Base-by-base conservation (phyloP, 2,888 invertebrate species). In the Plagodis pulveraria region DNA sequence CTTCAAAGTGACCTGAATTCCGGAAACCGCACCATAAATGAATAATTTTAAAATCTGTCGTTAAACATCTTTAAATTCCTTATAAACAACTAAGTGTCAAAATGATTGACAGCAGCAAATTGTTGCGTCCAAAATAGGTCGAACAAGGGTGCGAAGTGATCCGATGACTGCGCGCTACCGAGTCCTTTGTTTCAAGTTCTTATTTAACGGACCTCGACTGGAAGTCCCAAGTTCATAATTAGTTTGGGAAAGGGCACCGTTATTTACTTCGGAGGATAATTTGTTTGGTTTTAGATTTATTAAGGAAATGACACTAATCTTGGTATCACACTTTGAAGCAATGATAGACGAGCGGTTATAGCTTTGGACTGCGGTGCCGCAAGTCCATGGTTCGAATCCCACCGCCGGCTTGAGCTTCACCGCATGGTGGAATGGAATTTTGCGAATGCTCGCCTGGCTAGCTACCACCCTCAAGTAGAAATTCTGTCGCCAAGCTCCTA, bases 81-180 rank as follows among this genome's bases (percentile, higher is more conserved):
- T 33, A 43, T 22, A n/a, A 45, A 52, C 44, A 51, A 22, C 10
- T 33, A 50, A 48, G 43, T 51, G 51, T 9, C 44, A 51, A 36
- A 45, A 52, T 52, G 38, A 52, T 47, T 58, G 62, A 58, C 62
- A 53, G 45, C 22, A 48, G 60, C 60, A 60, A 65, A 65, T 62
- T 58, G 65, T 62, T 62, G 52, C 53, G 59, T 62, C 41, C 45
- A 44, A 60, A 58, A 60, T 50, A 58, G 63, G 58, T 63, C 62
- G 41, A 65, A 57, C 55, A 46, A 56, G 52, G 52, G 51, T 53
- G 40, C 36, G 43, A 35, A 36, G 51, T 44, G 49, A 49, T 41
- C 34, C 34, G 22, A 45, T 52, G 52, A 53, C 53, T 32, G n/a
- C 34, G 53, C 48, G 44, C 48, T 45, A 35, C 45, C 22, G 52